Percentiles rank a stretch among this genome's conserved stretches.
These are phyloP conservation scores for Phymorhynchus buccinoides DNA, from an alignment of 1,140 invertebrate genomes.

Conservation along the genomic window DNA sequence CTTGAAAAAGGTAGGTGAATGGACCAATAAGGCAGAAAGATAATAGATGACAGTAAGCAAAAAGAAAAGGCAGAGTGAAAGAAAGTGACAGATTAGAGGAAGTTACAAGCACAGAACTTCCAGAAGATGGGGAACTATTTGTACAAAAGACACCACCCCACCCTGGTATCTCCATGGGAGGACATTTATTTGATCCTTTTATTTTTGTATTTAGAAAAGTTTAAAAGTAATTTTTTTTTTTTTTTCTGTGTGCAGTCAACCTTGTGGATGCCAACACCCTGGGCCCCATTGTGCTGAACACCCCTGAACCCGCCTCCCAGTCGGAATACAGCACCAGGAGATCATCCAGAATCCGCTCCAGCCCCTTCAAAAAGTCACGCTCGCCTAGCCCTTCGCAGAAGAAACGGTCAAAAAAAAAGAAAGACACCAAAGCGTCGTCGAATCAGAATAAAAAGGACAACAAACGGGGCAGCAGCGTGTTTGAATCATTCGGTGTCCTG, in stretches of 20 bases:
- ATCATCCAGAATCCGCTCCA: neutral
- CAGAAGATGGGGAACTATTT: too few relatives aligned
- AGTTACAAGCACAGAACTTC: too few relatives aligned
- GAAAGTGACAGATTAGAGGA: too few relatives aligned
- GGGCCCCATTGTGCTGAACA: neutral
- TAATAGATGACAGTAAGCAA: too few relatives aligned
- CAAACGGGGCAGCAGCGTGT: constrained; percentile 31
- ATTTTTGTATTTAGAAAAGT: neutral
- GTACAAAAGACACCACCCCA: too few relatives aligned
- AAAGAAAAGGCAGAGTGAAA: too few relatives aligned
- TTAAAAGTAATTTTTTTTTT: neutral
- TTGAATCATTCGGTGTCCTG: constrained; percentile 36
- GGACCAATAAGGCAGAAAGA: too few relatives aligned
- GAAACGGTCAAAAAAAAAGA: constrained; percentile 27
- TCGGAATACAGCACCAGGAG: neutral
- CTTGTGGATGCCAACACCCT: constrained; percentile 38
- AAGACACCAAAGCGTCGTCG: neutral
- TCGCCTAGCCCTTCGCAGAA: neutral
- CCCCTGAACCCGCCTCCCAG: constrained; percentile 1
- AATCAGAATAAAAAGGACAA: too few relatives aligned
- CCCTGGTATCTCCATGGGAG: neutral
- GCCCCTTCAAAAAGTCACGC: constrained; percentile 27
- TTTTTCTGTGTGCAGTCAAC: constrained; percentile 36
- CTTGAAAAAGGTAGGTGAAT: too few relatives aligned
- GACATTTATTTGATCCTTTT: neutral